Conservation (phyloP, 2,888 invertebrate genomes). For the Nymphalis polychloros region DNA sequence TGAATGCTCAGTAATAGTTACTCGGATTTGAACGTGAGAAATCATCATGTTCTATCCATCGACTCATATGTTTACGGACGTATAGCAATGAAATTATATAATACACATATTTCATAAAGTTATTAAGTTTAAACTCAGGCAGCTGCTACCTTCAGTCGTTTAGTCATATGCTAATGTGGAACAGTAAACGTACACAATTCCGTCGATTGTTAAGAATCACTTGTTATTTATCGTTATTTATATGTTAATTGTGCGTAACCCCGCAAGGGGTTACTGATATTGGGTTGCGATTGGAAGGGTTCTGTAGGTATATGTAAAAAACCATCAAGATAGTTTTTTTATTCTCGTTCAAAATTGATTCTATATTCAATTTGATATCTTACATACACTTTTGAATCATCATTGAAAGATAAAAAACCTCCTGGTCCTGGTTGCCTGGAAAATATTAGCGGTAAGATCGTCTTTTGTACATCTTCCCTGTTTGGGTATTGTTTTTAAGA, state of each 20-base stretch:
- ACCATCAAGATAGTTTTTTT: not conserved
- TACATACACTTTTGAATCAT: too few species aligned
- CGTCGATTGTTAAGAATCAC: constrained; percentile 73
- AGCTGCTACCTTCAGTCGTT: constrained; percentile 24
- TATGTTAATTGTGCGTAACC: constrained; percentile 69
- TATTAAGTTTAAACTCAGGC: constrained; percentile 8
- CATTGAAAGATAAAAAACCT: too few species aligned
- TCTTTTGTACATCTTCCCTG: too few species aligned
- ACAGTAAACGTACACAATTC: constrained; percentile 50
- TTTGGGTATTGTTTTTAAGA: too few species aligned
- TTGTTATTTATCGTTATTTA: constrained; percentile 78
- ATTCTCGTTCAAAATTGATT: not conserved
- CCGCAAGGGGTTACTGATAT: constrained; percentile 46
- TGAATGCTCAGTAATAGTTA: too few species aligned
- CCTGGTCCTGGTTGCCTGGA: too few species aligned
- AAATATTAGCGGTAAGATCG: too few species aligned
- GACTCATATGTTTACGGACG: not conserved
- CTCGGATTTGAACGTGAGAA: too few species aligned
- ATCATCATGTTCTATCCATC: not conserved
- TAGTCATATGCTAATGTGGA: constrained; percentile 46
- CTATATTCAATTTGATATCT: too few species aligned
- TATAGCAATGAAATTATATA: not conserved
- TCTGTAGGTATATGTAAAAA: constrained; percentile 5
- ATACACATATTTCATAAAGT: constrained; percentile 2
- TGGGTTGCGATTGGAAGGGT: constrained; percentile 43